Conservation (phyloP, 2,888 invertebrate genomes). For the Drosophila yooni region DNA sequence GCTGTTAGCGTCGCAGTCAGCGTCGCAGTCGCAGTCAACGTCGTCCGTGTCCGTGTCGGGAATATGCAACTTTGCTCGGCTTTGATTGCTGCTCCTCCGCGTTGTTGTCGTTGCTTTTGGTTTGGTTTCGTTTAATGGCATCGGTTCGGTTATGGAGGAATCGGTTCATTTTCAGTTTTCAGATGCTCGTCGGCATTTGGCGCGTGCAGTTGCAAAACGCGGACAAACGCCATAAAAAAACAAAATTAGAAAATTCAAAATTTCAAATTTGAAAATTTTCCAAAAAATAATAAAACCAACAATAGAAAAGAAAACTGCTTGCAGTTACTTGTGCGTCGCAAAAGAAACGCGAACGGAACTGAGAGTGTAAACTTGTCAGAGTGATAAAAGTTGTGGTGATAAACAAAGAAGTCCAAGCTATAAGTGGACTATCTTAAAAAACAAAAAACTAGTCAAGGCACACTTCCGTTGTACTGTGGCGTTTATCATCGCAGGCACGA, state of each 20-base stretch:
- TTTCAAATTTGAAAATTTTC: constrained; percentile 12
- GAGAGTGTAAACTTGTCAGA: not conserved
- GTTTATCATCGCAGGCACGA: not conserved
- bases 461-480: constrained; percentile 26
- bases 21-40: constrained; percentile 15
- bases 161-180: constrained; percentile 53
- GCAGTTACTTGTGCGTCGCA: constrained; percentile 28
- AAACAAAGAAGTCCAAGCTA: not conserved
- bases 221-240: constrained; percentile 5
- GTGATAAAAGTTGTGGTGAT: constrained; percentile 33
- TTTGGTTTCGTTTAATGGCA: constrained; percentile 18
- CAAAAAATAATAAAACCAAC: not conserved
- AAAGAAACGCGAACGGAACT: not conserved
- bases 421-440: constrained; percentile 23
- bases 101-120: constrained; percentile 11
- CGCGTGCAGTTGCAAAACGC: constrained; percentile 69
- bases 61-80: constrained; percentile 24
- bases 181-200: constrained; percentile 77
- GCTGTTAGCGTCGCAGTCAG: constrained; percentile 11
- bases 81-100: constrained; percentile 12
- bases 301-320: constrained; percentile 1
- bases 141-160: constrained; percentile 31
- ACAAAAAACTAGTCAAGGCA: constrained; percentile 10
- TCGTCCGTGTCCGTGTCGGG: constrained; percentile 8
- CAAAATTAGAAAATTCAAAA: constrained; percentile 7